A percentile compares a stretch with the other conserved stretches of the same genome.
Conservation (phyloP, 2,888 invertebrate genomes). For the Agriopis aurantiaria region DNA sequence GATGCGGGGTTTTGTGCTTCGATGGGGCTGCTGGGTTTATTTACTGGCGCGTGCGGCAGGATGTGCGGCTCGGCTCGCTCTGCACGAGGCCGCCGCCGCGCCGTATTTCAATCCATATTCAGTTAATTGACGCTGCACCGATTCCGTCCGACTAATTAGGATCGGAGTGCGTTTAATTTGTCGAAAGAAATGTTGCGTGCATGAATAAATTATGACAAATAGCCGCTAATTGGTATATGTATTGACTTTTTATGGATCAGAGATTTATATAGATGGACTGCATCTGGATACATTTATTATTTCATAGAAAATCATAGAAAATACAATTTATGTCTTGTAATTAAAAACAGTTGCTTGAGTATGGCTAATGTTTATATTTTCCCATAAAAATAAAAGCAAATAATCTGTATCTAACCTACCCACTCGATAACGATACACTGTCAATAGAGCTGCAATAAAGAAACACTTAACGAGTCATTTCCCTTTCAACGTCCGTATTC, state of each 20-base stretch:
- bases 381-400: conserved; percentile 19
- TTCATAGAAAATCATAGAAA: conserved; percentile 2
- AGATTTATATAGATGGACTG: conserved; percentile 23
- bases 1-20: conserved; percentile 67
- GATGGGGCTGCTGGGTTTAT: conserved; percentile 76
- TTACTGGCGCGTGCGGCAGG: conserved; percentile 75
- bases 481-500: conserved; percentile 40
- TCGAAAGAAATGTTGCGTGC: conserved; percentile 54
- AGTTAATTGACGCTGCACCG: conserved; percentile 68
- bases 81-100: conserved; percentile 53
- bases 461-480: conserved; percentile 47
- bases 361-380: neutral
- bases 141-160: conserved; percentile 60
- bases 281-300: conserved; percentile 8
- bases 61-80: conserved; percentile 72
- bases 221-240: conserved; percentile 31
- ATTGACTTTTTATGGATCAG: conserved; percentile 37
- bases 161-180: conserved; percentile 58
- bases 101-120: conserved; percentile 74
- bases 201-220: conserved; percentile 44
- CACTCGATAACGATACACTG: conserved; percentile 26
- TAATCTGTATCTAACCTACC: conserved; percentile 13
- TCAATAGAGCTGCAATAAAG: conserved; percentile 40
- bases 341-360: neutral
- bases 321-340: neutral